Base-by-base conservation (phyloP, 2,797 vertebrate genomes). In the Protosalanx chinensis region DNA sequence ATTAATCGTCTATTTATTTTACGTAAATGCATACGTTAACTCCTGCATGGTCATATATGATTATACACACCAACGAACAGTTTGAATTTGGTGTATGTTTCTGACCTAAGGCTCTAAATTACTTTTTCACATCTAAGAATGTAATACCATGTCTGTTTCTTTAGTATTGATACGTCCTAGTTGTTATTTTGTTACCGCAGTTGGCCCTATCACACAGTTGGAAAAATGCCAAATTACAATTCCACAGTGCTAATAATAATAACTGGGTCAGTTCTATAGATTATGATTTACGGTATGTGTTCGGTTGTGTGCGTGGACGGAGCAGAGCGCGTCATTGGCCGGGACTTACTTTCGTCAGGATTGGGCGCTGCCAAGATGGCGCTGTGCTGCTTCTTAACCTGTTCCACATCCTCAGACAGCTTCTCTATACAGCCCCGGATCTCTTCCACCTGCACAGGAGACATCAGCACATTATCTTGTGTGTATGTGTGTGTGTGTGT, bases 351-450 rank as follows among this genome's bases (percentile, higher is more conserved):
- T 85, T 97, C 96, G 6, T 97, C 95, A 29, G 96, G 95, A 88
- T 97, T 97, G 74, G 96, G 96, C 16, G 96, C 95, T 0, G 96
- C 95, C 83, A 97, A 84, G 84, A 97, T 97, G 88, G 96, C 96
- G n/a, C 96, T 97, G 86, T 97, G 96, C 90, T 97, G 95, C 88
- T 97, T 97, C 90, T 97, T 97, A 76, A 97, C 96, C 87, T 96
- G 94, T 81, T 97, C 95, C 88, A 97, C 96, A 8, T 97, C 95
- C 84, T 97, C 96, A 0, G 96, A 97, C 86, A 97, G 92, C 83
- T 97, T 97, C 80, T 97, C 95, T 75, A 97, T 97, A 82, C 95
- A 97, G 79, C 95, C 95, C 27, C 95, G 91, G 85, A 97, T 97
- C 91, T 97, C 96, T 73, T 97, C 96, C 78, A 97, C 96, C 95